These are phyloP conservation scores for Falco biarmicus DNA, from an alignment of 2,797 vertebrate species.

Conservation along the genomic window DNA sequence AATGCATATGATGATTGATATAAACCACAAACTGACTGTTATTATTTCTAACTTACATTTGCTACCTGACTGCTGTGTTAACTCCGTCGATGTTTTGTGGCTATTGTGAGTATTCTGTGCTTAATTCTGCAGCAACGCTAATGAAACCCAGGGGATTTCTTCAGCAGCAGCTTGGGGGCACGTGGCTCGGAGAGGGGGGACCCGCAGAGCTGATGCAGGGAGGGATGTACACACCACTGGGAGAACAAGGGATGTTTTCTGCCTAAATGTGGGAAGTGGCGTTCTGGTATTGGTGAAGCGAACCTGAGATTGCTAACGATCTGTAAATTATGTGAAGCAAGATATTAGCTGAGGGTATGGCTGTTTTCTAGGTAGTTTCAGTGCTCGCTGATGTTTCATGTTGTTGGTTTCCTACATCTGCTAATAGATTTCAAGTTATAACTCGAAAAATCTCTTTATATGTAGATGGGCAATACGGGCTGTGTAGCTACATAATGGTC, in stretches of 20 bases:
- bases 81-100: background rate
- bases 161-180: background rate
- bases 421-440: background rate
- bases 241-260: background rate
- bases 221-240: background rate
- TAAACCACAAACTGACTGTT: background rate
- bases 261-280: background rate
- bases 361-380: background rate
- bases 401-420: background rate
- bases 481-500: background rate
- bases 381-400: background rate
- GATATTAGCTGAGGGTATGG: background rate
- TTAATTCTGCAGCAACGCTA: background rate
- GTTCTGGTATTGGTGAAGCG: background rate
- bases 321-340: background rate
- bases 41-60: background rate
- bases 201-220: background rate
- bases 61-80: background rate
- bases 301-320: background rate
- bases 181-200: background rate
- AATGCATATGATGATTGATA: background rate
- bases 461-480: background rate
- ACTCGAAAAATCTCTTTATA: background rate
- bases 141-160: background rate
- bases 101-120: fast-evolving